Base-by-base conservation (phyloP, 2,797 vertebrate species). In the Notoglanidium macrostoma region DNA sequence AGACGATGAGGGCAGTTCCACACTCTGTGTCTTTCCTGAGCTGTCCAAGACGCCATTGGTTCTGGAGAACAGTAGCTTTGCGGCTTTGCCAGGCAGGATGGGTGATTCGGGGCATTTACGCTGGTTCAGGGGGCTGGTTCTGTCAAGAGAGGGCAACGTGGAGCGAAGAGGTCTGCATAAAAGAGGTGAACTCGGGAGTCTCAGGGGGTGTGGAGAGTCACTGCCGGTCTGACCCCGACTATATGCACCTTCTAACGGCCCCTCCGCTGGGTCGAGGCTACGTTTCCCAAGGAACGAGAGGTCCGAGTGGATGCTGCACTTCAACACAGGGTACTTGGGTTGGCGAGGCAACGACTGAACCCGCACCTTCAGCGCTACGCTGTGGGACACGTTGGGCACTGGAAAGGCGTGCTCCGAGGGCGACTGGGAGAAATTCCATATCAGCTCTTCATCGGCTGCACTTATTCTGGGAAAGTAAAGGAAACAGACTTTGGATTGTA, bases 341-440 rank as follows among this genome's bases (percentile, higher is more conserved):
- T 99, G 98, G 93, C 98, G 96, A 77, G 98, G 98, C 89, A 99
- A 94, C 11, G 98, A 99, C 95, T 99, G 98, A 84, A 99, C 98
- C 0, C 96, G 97, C 90, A 99, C 97, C 94, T 97, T 98, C 95
- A 99, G 96, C 86, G 98, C 98, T 89, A 99, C 97, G 4, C 96
- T 99, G 94, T 98, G 98, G 89, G 98, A 99, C 57, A 99, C 97
- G 17, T 97, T 98, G 82, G 98, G 98, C 90, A 99, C 94, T 19
- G 98, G 98, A 93, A 99, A 99, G 90, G 99, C 95, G 67, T 99
- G 98, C 91, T 98, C 98, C 15, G 95, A 97, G 63, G 98, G 98
- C 2, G 97, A 94, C 94, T 99, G 98, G 84, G 98, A 97, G 94
- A 99, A 99, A 21, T 96, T 95, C 97, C 98, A 98, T 68, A 98